Base-by-base conservation (phyloP, 2,888 invertebrate species). In the Parochlus steinenii region DNA sequence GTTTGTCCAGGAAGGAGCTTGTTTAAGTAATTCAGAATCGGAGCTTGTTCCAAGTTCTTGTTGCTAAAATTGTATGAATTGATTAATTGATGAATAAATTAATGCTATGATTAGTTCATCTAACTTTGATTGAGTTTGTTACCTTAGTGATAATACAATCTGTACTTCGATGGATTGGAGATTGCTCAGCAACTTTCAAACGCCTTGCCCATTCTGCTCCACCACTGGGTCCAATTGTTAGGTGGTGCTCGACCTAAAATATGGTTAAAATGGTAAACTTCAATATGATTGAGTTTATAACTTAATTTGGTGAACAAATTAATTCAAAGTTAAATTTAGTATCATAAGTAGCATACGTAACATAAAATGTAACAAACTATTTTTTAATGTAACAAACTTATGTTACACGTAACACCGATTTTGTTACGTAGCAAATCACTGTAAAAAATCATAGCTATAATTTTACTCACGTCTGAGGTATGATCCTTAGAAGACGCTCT, bases 91-190 rank as follows among this genome's bases (percentile, higher is more conserved):
- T 24, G 24, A 24, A 11, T 6, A 24, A n/a, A 24, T 24, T 24
- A 24, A 24, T 11, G 12, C n/a, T 24, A 12, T 24, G 12, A 24
- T 24, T 12, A n/a, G n/a, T n/a, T n/a, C 31, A 24, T 17, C 27
- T 27, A 28, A 12, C 6, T 7, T 11, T 11, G 19, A 15, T 27
- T 11, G 11, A 8, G 31, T 28, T 11, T 17, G 40, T 40, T 41
- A 56, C 68, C 48, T 67, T 69, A n/a, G 67, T 69, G 11, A 74
- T 72, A 46, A 82, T 76, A 56, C 83, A 83, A 55, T 83, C 83
- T 42, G 78, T 79, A 37, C 83, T 83, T 44, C 76, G 64, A 53
- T 77, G 78, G 32, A 78, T 56, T 20, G 73, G 68, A 43, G 71
- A 62, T 44, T 69, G 49, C 56, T 65, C 57, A 58, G 56, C 56